phyloP scores from a whole-genome alignment of 2,797 vertebrate species.

The Dendrocincla fuliginosa region DNA sequence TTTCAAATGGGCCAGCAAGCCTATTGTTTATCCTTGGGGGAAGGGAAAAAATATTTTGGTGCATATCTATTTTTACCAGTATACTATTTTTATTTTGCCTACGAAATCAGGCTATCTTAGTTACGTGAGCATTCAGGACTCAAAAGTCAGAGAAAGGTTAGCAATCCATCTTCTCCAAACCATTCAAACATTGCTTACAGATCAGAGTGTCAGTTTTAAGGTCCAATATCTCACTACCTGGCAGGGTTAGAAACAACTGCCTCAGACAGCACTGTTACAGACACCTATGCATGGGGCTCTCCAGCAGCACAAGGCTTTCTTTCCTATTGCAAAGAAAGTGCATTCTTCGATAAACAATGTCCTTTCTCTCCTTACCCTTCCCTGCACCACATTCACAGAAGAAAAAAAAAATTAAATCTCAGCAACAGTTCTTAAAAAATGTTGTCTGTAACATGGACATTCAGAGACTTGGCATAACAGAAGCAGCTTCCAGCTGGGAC shows the following conservation, averaged over 20 bases:
- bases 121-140: neutral
- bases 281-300: rapidly evolving
- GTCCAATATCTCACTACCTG: neutral
- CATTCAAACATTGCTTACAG: neutral
- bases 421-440: neutral
- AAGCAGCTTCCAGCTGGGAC: neutral
- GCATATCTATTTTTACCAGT: neutral
- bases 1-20: neutral
- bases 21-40: neutral
- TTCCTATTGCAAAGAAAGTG: neutral
- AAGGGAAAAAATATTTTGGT: neutral
- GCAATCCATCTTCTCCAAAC: neutral
- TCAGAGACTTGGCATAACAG: neutral
- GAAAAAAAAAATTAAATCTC: neutral
- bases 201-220: neutral
- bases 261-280: neutral
- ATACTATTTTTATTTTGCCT: neutral
- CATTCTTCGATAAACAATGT: neutral
- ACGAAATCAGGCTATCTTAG: neutral
- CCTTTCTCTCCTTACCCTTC: neutral
- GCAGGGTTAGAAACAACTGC: rapidly evolving
- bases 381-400: neutral
- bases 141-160: neutral
- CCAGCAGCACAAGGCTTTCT: neutral
- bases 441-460: neutral